Evolutionary conservation across 2,888 invertebrate species (phyloP).

Genomic region (Tricholauxania praeusta): DNA sequence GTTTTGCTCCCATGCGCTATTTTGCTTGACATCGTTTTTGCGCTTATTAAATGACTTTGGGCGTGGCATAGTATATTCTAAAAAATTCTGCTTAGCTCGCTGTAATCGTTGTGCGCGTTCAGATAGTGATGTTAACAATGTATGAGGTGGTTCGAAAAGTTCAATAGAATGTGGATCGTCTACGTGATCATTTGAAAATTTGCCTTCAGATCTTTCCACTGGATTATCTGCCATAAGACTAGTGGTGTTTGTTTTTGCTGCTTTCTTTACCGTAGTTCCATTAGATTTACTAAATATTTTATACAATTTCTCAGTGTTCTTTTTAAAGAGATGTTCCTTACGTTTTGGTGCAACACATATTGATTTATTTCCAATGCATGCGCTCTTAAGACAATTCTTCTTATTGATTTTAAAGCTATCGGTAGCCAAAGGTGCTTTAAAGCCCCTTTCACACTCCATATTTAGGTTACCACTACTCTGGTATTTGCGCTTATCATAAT

Average conservation of each 20-base stretch:
- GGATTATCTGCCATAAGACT: no score
- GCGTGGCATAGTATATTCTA: constrained; percentile 68
- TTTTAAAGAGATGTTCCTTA: constrained; percentile 60
- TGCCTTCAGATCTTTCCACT: no score
- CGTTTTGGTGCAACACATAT: constrained; percentile 34
- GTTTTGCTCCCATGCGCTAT: constrained; percentile 49
- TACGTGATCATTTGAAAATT: no score
- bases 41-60: constrained; percentile 42
- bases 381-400: constrained; percentile 42
- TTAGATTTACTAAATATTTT: constrained; percentile 51
- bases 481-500: constrained; percentile 51
- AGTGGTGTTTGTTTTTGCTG: constrained; percentile 42
- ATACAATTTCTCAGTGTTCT: constrained; percentile 58
- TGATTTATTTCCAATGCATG: constrained; percentile 36
- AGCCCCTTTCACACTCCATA: constrained; percentile 34
- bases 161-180: no score
- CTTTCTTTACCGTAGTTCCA: constrained; percentile 55
- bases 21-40: constrained; percentile 46
- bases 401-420: constrained; percentile 61
- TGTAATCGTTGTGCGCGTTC: constrained; percentile 74
- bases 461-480: constrained; percentile 46
- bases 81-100: constrained; percentile 80
- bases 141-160: constrained; percentile 42
- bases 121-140: constrained; percentile 63
- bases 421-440: constrained; percentile 59